phyloP scores from a whole-genome alignment of 2,113 vertebrate genomes.

The Ptilorrhoa leucosticta region DNA sequence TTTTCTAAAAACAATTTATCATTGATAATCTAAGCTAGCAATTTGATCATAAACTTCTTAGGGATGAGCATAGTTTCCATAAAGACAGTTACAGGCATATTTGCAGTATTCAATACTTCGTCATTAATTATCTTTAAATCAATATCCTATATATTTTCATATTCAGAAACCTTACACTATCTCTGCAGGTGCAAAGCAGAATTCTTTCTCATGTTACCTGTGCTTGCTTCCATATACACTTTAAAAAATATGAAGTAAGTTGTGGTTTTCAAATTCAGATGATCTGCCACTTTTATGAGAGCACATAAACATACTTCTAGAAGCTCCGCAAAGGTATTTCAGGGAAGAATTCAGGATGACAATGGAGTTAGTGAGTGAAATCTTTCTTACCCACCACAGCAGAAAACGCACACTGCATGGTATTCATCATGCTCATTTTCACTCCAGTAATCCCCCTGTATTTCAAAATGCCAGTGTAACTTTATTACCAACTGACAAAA shows the following conservation, averaged over 20 bases:
- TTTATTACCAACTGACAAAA: background rate
- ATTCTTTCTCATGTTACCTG: background rate
- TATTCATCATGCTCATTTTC: background rate
- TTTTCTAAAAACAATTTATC: background rate
- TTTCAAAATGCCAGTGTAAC: background rate
- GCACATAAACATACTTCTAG: background rate
- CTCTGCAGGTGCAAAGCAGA: background rate
- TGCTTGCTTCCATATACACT: background rate
- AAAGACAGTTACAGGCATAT: background rate
- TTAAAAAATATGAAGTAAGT: background rate
- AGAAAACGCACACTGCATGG: background rate
- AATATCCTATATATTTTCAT: background rate
- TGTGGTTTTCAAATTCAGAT: slow-evolving; percentile 8
- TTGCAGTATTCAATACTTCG: background rate
- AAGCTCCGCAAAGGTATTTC: background rate
- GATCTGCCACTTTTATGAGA: background rate
- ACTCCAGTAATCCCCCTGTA: background rate
- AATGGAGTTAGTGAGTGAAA: background rate
- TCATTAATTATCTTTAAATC: background rate
- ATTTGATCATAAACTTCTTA: background rate
- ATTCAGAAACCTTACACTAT: background rate
- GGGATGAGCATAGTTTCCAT: background rate
- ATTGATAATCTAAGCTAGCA: background rate
- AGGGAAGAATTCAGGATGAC: background rate
- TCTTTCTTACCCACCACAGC: background rate